Evolutionary conservation across 2,888 invertebrate genomes (phyloP), one percentile per base, ranked within the genome.

Genomic region (Suillia variegata): DNA sequence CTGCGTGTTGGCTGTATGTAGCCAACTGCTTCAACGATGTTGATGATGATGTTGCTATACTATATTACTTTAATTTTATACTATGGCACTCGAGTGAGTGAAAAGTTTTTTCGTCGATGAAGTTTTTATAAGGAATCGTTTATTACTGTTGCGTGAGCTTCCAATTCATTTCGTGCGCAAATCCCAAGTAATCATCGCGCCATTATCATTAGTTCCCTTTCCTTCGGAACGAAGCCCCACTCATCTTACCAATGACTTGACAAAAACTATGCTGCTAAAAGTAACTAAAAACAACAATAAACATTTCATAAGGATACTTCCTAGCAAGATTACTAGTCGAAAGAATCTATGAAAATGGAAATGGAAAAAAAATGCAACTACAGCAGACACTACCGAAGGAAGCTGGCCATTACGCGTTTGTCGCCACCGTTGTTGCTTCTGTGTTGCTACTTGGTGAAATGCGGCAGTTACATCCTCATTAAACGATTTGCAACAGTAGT

Each of bases 391-490:
- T 48, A 31, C 1, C 33, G 42, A 2, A 26, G 21, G 64, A 64
- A 63, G 55, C 56, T 55, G 45, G 49, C 63, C 60, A 64, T 68
- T 65, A 67, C 50, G 55, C 15, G 2, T 56, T 61, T 67, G 63
- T 62, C 64, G 62, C 62, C 61, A 54, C 51, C 56, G 42, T 52
- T 58, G 38, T 1, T 22, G 33, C 38, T 63, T 47, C 50, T 50
- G 38, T 56, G 54, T 58, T 55, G 61, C 56, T 56, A 58, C 54
- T 21, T 8, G 2, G 21, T 18, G 45, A 18, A 45, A 65, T 65
- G 67, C 67, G 68, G 70, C 68, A 71, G 76, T 76, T 76, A 79
- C 78, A 79, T 75, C 76, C 80, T 81, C 81, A 80, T 81, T 81
- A 81, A 81, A 80, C 78, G 79, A 77, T 81, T 79, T 77, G 75